Evolutionary conservation across 2,113 vertebrate genomes (phyloP).

Genomic region (Archilochus colubris): DNA sequence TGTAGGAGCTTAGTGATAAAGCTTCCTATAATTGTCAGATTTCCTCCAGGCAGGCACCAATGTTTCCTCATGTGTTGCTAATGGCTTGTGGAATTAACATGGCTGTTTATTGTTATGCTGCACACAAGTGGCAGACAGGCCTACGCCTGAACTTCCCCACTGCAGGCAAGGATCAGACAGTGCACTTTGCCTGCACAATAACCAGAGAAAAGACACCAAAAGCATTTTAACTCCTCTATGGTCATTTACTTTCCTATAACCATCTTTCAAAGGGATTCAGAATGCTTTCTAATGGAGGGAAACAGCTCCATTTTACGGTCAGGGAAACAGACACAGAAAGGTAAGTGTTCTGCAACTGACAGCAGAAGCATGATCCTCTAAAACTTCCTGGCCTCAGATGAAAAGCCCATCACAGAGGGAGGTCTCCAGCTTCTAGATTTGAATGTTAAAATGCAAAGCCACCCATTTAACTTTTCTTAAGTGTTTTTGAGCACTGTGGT

Average conservation of each 20-base stretch:
- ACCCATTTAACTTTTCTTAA: not conserved
- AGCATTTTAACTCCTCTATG: not conserved
- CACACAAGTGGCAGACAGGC: slow-evolving; percentile 31
- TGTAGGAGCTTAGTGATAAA: slow-evolving; percentile 62
- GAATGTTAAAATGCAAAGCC: not conserved
- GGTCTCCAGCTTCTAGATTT: not conserved
- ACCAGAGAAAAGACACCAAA: slow-evolving; percentile 10
- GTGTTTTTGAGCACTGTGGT: not conserved
- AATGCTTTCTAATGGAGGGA: slow-evolving; percentile 11
- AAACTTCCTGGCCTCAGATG: not conserved
- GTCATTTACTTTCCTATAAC: slow-evolving; percentile 28
- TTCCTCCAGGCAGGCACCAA: slow-evolving; percentile 64
- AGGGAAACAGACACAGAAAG: not conserved
- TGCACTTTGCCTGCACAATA: not conserved
- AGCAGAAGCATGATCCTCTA: not conserved
- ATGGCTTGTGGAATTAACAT: slow-evolving; percentile 57
- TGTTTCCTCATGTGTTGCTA: slow-evolving; percentile 68
- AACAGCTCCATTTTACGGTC: not conserved
- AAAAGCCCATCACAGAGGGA: not conserved
- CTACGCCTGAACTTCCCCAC: slow-evolving; percentile 9
- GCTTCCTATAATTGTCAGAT: slow-evolving; percentile 64
- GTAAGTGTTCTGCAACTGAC: not conserved
- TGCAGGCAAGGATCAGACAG: slow-evolving; percentile 36
- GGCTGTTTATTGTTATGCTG: slow-evolving; percentile 56
- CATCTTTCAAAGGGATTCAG: slow-evolving; percentile 9